phyloP scores from a whole-genome alignment of 2,888 invertebrate genomes.

The Hypomecis punctinalis region DNA sequence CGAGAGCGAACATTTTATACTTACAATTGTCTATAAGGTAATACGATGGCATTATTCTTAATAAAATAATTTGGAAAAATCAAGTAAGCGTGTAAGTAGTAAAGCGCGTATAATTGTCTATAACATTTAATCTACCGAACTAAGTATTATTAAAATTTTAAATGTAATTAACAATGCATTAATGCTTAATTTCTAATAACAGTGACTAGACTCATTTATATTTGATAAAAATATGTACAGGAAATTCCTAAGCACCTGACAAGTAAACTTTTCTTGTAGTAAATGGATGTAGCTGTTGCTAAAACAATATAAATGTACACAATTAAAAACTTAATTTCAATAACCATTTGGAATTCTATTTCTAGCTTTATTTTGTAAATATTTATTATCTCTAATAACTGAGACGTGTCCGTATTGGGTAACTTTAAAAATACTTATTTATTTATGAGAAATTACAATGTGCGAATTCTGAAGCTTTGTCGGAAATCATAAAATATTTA shows the following conservation, averaged over 20 bases:
- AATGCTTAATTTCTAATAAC: conserved; percentile 35
- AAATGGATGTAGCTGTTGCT: conserved; percentile 19
- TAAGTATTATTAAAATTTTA: conserved; percentile 48
- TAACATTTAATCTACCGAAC: conserved; percentile 27
- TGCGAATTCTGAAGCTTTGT: no score
- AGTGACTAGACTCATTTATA: conserved; percentile 41
- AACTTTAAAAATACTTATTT: not conserved
- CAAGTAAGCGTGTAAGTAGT: conserved; percentile 3
- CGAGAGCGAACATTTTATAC: not conserved
- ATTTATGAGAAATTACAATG: no score
- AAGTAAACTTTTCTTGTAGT: conserved; percentile 10
- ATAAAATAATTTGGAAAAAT: not conserved
- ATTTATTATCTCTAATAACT: conserved; percentile 1
- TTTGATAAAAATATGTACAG: conserved; percentile 31
- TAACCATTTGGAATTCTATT: not conserved
- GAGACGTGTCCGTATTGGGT: conserved; percentile 21
- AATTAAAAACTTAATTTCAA: not conserved
- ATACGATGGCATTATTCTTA: not conserved
- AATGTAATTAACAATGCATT: conserved; percentile 40
- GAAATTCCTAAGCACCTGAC: conserved; percentile 9
- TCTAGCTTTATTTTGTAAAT: conserved; percentile 30
- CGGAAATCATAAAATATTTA: no score
- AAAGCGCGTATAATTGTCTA: not conserved
- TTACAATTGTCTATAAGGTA: no score
- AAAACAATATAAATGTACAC: conserved; percentile 5